phyloP scores from a whole-genome alignment of 2,888 invertebrate species.

The Diabrotica balteata region DNA sequence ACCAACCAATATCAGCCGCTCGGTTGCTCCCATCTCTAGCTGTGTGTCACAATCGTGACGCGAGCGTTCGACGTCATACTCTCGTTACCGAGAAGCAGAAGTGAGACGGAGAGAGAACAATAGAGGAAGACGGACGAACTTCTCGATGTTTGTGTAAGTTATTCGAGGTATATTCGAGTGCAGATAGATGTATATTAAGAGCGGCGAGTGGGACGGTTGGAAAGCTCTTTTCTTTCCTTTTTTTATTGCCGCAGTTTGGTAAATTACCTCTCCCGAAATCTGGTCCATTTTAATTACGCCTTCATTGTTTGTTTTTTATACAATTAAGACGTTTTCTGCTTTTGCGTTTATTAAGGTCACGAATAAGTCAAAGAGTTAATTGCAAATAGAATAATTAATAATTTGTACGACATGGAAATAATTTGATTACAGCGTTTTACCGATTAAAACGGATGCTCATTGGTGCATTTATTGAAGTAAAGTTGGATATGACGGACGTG shows the following conservation, averaged over 20 bases:
- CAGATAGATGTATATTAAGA: conserved; percentile 21
- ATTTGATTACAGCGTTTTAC: too few relatives aligned
- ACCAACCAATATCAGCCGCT: too few relatives aligned
- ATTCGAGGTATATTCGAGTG: conserved; percentile 21
- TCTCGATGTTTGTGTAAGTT: conserved; percentile 25
- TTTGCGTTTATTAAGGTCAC: neutral
- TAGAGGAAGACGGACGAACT: conserved; percentile 20
- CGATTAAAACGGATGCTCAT: too few relatives aligned
- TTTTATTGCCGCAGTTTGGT: conserved; percentile 17
- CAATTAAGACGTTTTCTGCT: conserved; percentile 5
- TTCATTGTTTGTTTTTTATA: conserved; percentile 14
- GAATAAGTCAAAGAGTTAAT: too few relatives aligned
- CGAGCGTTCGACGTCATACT: conserved; percentile 42
- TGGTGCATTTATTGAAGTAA: too few relatives aligned
- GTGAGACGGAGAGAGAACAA: conserved; percentile 28
- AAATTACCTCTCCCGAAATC: conserved; percentile 15
- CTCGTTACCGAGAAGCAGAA: conserved; percentile 35
- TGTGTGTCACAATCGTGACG: conserved; percentile 44
- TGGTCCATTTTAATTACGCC: conserved; percentile 13
- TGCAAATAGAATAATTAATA: too few relatives aligned
- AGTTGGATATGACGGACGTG: too few relatives aligned
- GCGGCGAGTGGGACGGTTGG: conserved; percentile 18
- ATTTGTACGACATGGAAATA: too few relatives aligned
- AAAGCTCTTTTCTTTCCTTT: conserved; percentile 1
- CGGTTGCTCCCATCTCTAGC: conserved; percentile 1